Evolutionary conservation across 1,140 invertebrate species (phyloP).

Genomic region (Notospermus geniculatus): DNA sequence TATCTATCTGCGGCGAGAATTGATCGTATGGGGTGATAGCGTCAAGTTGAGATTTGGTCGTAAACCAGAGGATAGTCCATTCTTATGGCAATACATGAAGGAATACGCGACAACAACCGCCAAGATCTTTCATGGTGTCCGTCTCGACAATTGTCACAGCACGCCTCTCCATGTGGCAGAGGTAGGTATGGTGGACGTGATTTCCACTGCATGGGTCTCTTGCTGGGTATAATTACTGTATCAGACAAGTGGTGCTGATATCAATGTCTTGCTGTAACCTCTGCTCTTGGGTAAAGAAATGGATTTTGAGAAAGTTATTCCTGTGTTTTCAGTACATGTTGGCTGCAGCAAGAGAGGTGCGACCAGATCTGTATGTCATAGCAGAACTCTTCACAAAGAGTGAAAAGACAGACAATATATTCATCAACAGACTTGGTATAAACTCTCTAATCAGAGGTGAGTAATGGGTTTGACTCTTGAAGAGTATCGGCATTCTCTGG

Average conservation of each 20-base stretch:
- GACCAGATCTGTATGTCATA: constrained; percentile 91
- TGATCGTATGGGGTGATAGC: constrained; percentile 97
- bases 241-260: no score
- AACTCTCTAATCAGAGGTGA: constrained; percentile 91
- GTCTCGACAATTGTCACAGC: constrained; percentile 98
- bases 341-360: constrained; percentile 81
- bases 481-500: no score
- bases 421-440: constrained; percentile 97
- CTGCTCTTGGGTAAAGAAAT: no score
- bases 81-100: constrained; percentile 91
- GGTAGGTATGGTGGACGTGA: no score
- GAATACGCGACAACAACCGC: constrained; percentile 87
- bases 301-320: no score
- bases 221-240: no score
- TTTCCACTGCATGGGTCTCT: no score
- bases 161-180: constrained; percentile 92
- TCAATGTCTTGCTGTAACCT: no score
- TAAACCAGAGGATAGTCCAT: constrained; percentile 85
- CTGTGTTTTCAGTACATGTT: constrained; percentile 79
- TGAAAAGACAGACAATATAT: constrained; percentile 93
- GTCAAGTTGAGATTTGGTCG: constrained; percentile 89
- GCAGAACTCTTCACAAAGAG: constrained; percentile 98
- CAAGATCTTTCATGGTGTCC: constrained; percentile 87
- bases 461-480: not conserved
- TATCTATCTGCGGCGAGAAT: constrained; percentile 83